A percentile compares a stretch with the other conserved stretches of the same genome.
Evolutionary conservation across 2,888 invertebrate species (phyloP).

Genomic region (Apotomis capreana): DNA sequence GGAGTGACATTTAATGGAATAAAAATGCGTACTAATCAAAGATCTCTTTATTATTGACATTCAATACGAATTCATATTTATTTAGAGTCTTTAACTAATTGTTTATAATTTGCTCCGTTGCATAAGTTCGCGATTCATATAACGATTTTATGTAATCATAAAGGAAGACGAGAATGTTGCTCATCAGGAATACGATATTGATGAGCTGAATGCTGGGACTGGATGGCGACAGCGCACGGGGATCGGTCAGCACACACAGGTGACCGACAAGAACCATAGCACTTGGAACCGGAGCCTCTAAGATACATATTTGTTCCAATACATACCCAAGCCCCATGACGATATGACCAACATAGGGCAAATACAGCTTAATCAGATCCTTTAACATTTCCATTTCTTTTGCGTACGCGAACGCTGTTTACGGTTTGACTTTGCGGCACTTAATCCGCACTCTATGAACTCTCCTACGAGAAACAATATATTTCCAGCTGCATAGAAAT

Average conservation of each 20-base stretch:
- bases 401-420: background rate
- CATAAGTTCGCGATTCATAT: background rate
- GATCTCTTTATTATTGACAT: conserved; percentile 24
- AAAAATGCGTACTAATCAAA: conserved; percentile 3
- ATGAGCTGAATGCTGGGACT: conserved; percentile 38
- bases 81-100: conserved; percentile 19
- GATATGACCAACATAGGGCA: conserved; percentile 17
- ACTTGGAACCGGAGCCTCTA: conserved; percentile 12
- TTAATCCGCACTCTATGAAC: background rate
- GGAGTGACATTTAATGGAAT: background rate
- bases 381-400: conserved; percentile 6
- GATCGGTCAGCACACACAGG: conserved; percentile 13
- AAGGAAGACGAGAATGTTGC: conserved; percentile 15
- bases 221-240: conserved; percentile 40
- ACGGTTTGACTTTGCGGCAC: too few species aligned
- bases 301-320: background rate
- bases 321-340: conserved; percentile 19
- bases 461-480: background rate
- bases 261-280: conserved; percentile 12
- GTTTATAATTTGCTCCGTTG: conserved; percentile 34
- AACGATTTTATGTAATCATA: conserved; percentile 12
- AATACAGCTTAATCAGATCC: conserved; percentile 4
- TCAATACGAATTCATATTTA: background rate
- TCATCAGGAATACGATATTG: conserved; percentile 18
- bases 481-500: background rate